Evolutionary conservation across 2,888 invertebrate genomes (phyloP), one percentile per base, ranked within the genome.

Genomic region (Heliconius ismenius): DNA sequence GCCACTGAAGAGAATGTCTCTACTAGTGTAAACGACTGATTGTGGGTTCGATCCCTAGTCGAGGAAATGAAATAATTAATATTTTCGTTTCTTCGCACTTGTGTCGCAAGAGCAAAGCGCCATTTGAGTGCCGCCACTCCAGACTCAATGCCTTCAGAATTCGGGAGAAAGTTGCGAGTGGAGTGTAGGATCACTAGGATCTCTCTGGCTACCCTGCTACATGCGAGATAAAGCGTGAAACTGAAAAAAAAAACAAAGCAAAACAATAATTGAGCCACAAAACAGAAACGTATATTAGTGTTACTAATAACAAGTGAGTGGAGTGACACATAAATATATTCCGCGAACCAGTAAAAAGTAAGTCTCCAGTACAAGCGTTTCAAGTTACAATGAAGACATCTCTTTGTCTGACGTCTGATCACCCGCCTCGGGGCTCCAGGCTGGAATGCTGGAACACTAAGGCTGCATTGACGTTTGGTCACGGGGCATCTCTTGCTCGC

Each of bases 391-490:
- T 93, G 91, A 92, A 93, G 92, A 89, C 89, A 91, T 93, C 91
- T 88, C 90, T 88, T 92, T 92, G 92, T 92, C 84, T 85, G 88
- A 83, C 82, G 78, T 73, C 76, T 81, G 85, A 87, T 84, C 84
- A 81, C 79, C 81, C 85, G 91, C 92, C 92, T 83, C 86, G 84
- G 91, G 92, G 92, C 85, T 86, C 86, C 85, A 84, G 87, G 85
- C 83, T 75, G 84, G 86, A 87, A 86, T 87, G 83, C 83, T 80
- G 86, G 86, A 86, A 83, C 83, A 84, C 83, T 83, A 87, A 88
- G 86, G 91, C 89, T 89, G 91, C 88, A 93, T 93, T 93, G 93
- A 93, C 91, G 93, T 93, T 93, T 92, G 92, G 93, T 93, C 93
- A 93, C 91, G 91, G 91, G 88, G 87, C 88, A 90, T 91, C 89